Evolutionary conservation across 2,113 vertebrate species (phyloP).

Genomic region (Urocynchramus pylzowi): DNA sequence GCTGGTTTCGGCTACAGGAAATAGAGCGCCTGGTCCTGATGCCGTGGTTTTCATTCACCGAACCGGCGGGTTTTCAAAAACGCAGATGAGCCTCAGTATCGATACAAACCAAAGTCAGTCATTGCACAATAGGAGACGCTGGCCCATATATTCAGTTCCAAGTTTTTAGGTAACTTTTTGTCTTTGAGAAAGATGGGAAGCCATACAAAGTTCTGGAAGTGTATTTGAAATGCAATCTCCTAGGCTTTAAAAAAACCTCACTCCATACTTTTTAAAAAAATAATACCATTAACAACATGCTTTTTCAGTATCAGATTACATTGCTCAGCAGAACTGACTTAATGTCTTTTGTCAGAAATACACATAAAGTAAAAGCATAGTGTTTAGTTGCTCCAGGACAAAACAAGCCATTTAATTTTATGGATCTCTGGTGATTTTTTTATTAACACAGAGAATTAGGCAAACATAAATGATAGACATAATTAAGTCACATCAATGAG

Average conservation of each 20-base stretch:
- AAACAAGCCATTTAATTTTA: neutral
- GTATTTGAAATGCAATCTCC: neutral
- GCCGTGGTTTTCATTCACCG: neutral
- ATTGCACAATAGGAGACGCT: neutral
- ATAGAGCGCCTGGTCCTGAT: too few relatives aligned
- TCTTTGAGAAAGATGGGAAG: neutral
- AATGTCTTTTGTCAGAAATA: neutral
- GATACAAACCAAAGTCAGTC: neutral
- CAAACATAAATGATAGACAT: neutral
- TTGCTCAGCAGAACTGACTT: neutral
- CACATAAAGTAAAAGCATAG: neutral
- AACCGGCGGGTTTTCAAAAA: neutral
- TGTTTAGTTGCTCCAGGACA: neutral
- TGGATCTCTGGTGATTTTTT: neutral
- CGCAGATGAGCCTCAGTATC: neutral
- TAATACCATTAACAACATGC: neutral
- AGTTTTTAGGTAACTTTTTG: neutral
- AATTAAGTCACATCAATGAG: neutral
- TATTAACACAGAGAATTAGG: neutral
- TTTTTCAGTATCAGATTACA: neutral
- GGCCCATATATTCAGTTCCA: neutral
- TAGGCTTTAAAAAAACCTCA: accelerated
- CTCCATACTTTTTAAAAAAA: neutral
- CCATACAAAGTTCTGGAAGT: neutral
- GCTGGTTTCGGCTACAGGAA: neutral